Conservation (phyloP, 2,888 invertebrate genomes). For the Autographa pulchrina region DNA sequence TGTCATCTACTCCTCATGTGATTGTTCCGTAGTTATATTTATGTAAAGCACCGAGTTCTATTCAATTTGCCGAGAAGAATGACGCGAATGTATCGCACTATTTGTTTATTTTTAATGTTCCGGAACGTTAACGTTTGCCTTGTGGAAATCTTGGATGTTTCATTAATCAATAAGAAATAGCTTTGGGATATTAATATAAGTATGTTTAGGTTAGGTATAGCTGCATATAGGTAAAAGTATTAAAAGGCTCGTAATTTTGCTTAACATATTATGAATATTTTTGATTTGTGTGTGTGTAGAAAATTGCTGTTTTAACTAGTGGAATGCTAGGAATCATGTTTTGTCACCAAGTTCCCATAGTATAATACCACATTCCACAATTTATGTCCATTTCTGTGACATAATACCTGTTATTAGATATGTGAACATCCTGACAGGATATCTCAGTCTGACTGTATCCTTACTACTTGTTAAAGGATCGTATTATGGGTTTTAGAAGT, state of each 20-base stretch:
- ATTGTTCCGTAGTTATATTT: slow-evolving; percentile 19
- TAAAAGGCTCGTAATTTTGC: too few relatives aligned
- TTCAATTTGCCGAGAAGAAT: slow-evolving; percentile 37
- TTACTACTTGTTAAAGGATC: slow-evolving; percentile 11
- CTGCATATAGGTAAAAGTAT: not conserved
- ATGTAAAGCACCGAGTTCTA: slow-evolving; percentile 18
- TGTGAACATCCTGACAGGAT: slow-evolving; percentile 48
- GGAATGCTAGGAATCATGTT: not conserved
- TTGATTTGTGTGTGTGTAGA: too few relatives aligned
- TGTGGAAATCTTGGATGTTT: not conserved
- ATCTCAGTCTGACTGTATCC: slow-evolving; percentile 29
- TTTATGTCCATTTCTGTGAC: not conserved
- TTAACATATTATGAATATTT: too few relatives aligned
- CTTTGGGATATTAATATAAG: not conserved
- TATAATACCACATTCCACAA: slow-evolving; percentile 29
- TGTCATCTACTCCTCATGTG: too few relatives aligned
- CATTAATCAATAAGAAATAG: not conserved
- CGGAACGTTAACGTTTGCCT: not conserved
- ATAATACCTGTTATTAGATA: slow-evolving; percentile 36
- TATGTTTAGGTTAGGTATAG: not conserved
- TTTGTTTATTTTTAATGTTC: slow-evolving; percentile 8
- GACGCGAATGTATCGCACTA: not conserved
- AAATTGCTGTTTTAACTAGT: not conserved
- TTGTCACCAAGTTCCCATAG: not conserved
- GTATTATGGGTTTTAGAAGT: too few relatives aligned